Evolutionary conservation across 2,113 vertebrate genomes (phyloP), one percentile per base, ranked within the genome.

Genomic region (Protomyctophum bolini): DNA sequence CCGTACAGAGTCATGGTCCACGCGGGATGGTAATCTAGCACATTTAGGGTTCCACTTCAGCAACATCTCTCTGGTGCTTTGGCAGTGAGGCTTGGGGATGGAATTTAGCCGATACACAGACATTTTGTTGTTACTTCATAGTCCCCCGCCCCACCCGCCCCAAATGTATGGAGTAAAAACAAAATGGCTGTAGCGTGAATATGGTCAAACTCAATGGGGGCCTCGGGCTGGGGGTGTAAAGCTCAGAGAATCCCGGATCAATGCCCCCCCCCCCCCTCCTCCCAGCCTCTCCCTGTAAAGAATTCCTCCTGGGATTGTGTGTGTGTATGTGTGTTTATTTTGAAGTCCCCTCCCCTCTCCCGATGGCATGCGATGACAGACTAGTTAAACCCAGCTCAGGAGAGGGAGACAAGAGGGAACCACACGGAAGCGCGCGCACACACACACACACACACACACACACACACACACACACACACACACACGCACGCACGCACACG

Each of bases 311-410:
- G 74, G 8, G 57, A 58, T 51, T 66, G 62, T 63, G 67, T 55
- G 67, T 77, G 66, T 57, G 70, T 57, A 52, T 65, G 56, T 75
- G 70, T 82, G 83, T 91, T 91, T 89, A 90, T 91, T 91, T 83
- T 86, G 76, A 80, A 74, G 70, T 69, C 61, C 65, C 66, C 50
- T 50, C 58, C 70, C 41, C 63, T 71, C 74, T 57, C 29, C 6
- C 57, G 7, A 61, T 59, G 11, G 72, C 68, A 50, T 64, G 77
- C 82, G 80, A 85, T 88, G 87, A 91, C 75, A 71, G 86, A 90
- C 61, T 63, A 64, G 70, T 70, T 72, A 60, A 87, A 83, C 63
- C 80, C 63, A 68, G 81, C 77, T 89, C 76, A 68, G 51, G 6
- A 72, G 72, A 74, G 59, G 60, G 56, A 87, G 77, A 84, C 67